These are phyloP conservation scores for Solenopsis fugax DNA, from an alignment of 1,140 invertebrate genomes.

Conservation along the genomic window DNA sequence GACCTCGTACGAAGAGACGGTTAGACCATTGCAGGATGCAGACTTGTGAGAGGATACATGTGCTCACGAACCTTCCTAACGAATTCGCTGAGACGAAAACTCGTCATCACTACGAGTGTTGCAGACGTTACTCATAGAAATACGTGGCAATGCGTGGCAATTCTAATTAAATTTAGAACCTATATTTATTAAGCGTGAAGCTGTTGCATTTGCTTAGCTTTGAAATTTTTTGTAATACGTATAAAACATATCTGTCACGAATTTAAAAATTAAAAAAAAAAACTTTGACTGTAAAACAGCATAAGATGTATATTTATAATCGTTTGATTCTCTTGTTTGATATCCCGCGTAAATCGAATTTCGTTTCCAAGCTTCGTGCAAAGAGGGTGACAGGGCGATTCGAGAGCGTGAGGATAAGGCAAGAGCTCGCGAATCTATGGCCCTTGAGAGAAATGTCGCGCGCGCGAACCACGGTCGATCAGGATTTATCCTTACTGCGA, in stretches of 20 bases:
- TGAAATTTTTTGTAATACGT: neutral
- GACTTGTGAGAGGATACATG: constrained; percentile 43
- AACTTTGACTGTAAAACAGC: neutral
- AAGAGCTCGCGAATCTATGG: constrained; percentile 5
- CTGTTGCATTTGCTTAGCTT: neutral
- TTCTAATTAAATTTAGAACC: neutral
- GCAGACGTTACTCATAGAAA: constrained; percentile 19
- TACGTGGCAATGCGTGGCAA: neutral
- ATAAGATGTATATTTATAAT: constrained; percentile 1
- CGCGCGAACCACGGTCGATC: constrained; percentile 65
- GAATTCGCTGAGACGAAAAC: constrained; percentile 62
- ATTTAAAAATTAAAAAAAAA: neutral
- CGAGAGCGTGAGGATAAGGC: constrained; percentile 33
- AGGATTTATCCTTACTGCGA: constrained; percentile 71
- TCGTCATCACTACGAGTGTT: neutral
- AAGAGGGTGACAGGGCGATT: neutral
- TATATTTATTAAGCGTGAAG: neutral
- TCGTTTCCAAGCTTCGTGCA: neutral
- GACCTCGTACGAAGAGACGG: constrained; percentile 69
- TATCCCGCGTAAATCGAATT: constrained; percentile 28
- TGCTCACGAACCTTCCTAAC: constrained; percentile 66
- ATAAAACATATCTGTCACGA: neutral
- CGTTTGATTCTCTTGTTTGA: neutral
- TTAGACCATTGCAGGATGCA: constrained; percentile 54
- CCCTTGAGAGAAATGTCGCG: constrained; percentile 49